Evolutionary conservation across 92 coral and sea anemone genomes (phyloP), one percentile per base, ranked within the genome.

Genomic region (Zoanthus sansibaricus): DNA sequence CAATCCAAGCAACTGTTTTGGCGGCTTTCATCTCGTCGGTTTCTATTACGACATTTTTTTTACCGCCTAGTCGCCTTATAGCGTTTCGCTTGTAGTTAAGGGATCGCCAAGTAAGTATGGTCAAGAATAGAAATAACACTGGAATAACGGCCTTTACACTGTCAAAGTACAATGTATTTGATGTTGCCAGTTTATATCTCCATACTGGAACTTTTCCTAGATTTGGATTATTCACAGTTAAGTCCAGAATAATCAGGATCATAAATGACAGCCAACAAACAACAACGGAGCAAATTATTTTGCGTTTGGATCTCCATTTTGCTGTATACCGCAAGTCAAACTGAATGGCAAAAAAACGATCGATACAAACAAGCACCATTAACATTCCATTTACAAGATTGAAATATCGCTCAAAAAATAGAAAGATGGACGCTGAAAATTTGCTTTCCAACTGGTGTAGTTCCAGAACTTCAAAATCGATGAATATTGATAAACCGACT

Each of bases 21-120:
- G 82, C 82, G 18, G 82, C 82, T 55, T 77, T 77, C 82, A 77
- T 77, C 47, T 77, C 82, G 47, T 77, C 82, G 47, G 20, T 77
- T 77, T 77, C 82, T 48, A 55, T 25, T 3, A 14, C 59, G 0
- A 77, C 82, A n/a, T 55, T 56, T 33, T 77, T 77, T 10, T 52
- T 13, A 5, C 82, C 82, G 3, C 82, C 82, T 32, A 77, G 70
- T 14, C 68, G 66, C 31, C 59, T 77, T 9, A 77, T 64, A 14
- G 82, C 82, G 48, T 77, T 25, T 54, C 68, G 25, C 32, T 21
- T 77, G 25, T 55, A 7, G 42, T 54, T 77, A 10, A 77, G 44
- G 11, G 82, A 55, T 77, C 68, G 82, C 82, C 82, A 77, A 15
- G 82, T 77, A 51, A 77, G 69, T 55, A 77, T 18, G 31, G 82